Conservation (phyloP, 2,888 invertebrate genomes). For the Drosophila greeni region DNA sequence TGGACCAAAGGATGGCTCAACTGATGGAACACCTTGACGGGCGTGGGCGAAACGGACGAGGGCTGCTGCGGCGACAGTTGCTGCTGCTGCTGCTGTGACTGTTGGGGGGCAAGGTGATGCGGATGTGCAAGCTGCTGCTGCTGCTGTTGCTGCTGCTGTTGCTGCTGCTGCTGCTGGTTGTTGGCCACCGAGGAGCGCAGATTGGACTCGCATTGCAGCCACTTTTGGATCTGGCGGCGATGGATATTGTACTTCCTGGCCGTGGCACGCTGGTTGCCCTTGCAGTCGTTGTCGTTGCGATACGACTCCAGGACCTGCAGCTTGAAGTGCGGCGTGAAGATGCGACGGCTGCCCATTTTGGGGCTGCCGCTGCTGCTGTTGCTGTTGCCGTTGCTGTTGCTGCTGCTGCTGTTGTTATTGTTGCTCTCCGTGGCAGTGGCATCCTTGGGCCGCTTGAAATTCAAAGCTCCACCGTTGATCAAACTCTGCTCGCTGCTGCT, state of each 20-base stretch:
- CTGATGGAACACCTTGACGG: conserved; percentile 57
- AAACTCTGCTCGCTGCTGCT: conserved; percentile 21
- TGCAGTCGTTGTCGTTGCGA: conserved; percentile 90
- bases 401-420: conserved; percentile 13
- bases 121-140: conserved; percentile 47
- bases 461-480: conserved; percentile 23
- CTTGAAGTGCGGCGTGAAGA: conserved; percentile 93
- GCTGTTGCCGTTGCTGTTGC: conserved; percentile 22
- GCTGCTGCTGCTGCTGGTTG: conserved; percentile 71
- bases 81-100: conserved; percentile 39
- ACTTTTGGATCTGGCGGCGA: conserved; percentile 93
- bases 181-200: conserved; percentile 86
- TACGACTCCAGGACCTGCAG: conserved; percentile 93
- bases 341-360: conserved; percentile 89
- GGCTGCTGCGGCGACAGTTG: conserved; percentile 43
- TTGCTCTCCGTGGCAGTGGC: conserved; percentile 16
- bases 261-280: conserved; percentile 93
- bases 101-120: conserved; percentile 35
- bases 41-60: conserved; percentile 26
- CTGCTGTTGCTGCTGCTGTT: conserved; percentile 46
- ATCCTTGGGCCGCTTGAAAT: conserved; percentile 33
- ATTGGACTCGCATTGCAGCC: conserved; percentile 91
- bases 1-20: conserved; percentile 60
- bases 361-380: conserved; percentile 64
- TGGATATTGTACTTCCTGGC: conserved; percentile 94